Percentiles rank a stretch among this genome's conserved stretches.
Evolutionary conservation across 92 coral and sea anemone species (phyloP).

Genomic region (Pocillopora meandrina): DNA sequence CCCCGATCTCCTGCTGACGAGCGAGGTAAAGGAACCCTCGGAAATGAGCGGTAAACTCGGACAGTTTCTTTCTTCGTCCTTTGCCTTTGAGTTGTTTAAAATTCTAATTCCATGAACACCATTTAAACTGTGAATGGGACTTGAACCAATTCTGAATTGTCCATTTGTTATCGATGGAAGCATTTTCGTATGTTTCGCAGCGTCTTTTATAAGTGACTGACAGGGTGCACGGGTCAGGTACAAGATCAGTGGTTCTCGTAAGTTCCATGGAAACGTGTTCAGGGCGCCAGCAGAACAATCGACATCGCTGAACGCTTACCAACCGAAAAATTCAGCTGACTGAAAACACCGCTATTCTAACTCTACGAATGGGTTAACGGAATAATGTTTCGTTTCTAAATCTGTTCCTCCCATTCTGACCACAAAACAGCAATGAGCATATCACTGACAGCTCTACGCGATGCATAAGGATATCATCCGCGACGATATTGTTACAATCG

Average conservation of each 20-base stretch:
- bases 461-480: too few relatives aligned
- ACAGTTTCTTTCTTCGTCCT: slow-evolving; percentile 28
- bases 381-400: too few relatives aligned
- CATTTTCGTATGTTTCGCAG: neutral
- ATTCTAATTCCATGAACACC: slow-evolving; percentile 6
- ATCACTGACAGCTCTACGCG: too few relatives aligned
- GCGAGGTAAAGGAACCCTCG: slow-evolving; percentile 72
- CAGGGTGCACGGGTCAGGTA: neutral
- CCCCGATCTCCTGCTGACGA: slow-evolving; percentile 59
- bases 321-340: neutral
- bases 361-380: too few relatives aligned
- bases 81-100: slow-evolving; percentile 15
- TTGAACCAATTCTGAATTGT: slow-evolving; percentile 17
- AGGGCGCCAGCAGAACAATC: neutral
- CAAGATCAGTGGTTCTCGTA: neutral
- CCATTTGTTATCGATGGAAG: slow-evolving; percentile 43
- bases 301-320: neutral
- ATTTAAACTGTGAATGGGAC: slow-evolving; percentile 18
- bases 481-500: too few relatives aligned
- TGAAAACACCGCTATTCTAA: too few relatives aligned
- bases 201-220: too few relatives aligned
- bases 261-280: slow-evolving; percentile 19
- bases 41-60: slow-evolving; percentile 73
- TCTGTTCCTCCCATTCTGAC: too few relatives aligned
- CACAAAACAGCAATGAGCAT: too few relatives aligned